These are phyloP conservation scores for Pantherophis vulpinus DNA, from an alignment of 2,797 vertebrate species.

Conservation along the genomic window DNA sequence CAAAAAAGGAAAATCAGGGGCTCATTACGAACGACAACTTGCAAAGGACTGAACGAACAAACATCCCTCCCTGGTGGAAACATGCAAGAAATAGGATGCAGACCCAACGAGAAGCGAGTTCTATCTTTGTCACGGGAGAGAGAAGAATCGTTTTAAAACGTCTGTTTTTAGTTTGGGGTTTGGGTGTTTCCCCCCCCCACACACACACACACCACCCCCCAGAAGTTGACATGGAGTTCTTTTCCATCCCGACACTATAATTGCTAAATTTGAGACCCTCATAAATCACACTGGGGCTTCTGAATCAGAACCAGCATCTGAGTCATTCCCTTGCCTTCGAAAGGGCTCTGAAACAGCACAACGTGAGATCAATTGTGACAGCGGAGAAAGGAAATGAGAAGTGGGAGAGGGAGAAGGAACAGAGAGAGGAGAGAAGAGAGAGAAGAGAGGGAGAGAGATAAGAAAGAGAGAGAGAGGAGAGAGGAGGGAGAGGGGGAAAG, in stretches of 20 bases:
- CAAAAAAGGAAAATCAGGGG: neutral
- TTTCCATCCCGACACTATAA: constrained; percentile 34
- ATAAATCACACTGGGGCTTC: constrained; percentile 38
- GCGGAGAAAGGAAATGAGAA: neutral
- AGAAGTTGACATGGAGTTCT: constrained; percentile 8
- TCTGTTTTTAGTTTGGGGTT: neutral
- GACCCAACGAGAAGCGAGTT: constrained; percentile 7
- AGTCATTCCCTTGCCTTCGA: constrained; percentile 42
- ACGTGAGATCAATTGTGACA: constrained; percentile 46
- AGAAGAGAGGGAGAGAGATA: too few relatives aligned
- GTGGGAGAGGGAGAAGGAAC: too few relatives aligned
- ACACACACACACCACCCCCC: neutral
- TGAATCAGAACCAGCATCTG: constrained; percentile 56
- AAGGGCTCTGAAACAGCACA: constrained; percentile 49
- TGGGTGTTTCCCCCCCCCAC: neutral
- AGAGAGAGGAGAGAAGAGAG: too few relatives aligned
- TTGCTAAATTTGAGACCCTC: constrained; percentile 26
- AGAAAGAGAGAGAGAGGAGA: neutral
- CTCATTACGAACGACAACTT: constrained; percentile 2
- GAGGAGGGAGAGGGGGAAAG: too few relatives aligned
- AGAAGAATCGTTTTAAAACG: neutral
- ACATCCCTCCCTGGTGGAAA: neutral
- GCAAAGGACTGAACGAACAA: neutral
- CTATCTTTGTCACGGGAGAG: neutral
- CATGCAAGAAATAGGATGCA: neutral